A percentile compares a stretch with the other conserved stretches of the same genome.
Evolutionary conservation across 2,888 invertebrate genomes (phyloP).

Genomic region (Eumerus sabulonum): DNA sequence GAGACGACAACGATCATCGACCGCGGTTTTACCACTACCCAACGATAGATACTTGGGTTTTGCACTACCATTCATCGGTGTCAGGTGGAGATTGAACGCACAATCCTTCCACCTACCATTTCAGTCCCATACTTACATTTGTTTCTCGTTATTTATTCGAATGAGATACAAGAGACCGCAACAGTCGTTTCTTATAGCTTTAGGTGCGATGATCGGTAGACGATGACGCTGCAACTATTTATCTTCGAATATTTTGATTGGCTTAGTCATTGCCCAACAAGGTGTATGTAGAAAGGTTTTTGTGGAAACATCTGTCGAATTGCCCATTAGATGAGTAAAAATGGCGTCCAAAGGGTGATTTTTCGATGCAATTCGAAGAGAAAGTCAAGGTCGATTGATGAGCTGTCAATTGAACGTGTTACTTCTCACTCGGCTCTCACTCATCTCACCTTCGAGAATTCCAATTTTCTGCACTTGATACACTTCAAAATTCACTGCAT

Average conservation of each 20-base stretch:
- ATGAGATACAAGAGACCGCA: constrained; percentile 13
- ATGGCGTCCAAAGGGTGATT: too few species aligned
- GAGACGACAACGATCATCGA: constrained; percentile 30
- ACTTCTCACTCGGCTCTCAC: too few species aligned
- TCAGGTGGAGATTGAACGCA: constrained; percentile 40
- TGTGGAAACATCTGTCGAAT: not conserved
- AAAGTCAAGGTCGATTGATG: too few species aligned
- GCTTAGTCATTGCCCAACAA: constrained; percentile 24
- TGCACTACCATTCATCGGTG: constrained; percentile 19
- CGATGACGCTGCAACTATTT: not conserved
- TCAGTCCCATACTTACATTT: constrained; percentile 6
- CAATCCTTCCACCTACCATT: constrained; percentile 9
- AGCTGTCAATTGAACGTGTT: too few species aligned
- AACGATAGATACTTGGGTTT: constrained; percentile 8
- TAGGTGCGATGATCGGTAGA: constrained; percentile 29
- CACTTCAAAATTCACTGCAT: too few species aligned
- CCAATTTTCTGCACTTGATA: too few species aligned
- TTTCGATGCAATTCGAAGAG: too few species aligned
- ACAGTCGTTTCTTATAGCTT: constrained; percentile 18
- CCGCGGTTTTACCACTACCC: constrained; percentile 14
- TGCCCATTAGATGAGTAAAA: not conserved
- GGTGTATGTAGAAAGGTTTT: too few species aligned
- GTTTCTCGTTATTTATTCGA: constrained; percentile 25
- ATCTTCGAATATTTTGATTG: not conserved
- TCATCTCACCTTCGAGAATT: too few species aligned